Evolutionary conservation across 2,888 invertebrate genomes (phyloP), one percentile per base, ranked within the genome.

Genomic region (Amphipoea lucens): DNA sequence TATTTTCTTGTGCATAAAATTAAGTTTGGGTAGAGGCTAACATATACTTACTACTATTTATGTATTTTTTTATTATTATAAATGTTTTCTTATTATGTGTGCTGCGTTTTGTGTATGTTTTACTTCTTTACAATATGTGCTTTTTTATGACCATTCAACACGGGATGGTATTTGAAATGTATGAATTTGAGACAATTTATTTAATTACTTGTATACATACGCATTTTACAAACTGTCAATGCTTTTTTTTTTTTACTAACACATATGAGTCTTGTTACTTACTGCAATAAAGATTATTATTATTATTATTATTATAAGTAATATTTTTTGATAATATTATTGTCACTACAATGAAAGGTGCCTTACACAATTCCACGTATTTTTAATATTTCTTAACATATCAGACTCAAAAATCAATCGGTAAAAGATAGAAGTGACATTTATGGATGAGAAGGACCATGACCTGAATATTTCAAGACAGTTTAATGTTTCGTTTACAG

Each of bases 331-430:
- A 66, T 69, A 66, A 78, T 87, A 48, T 73, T 84, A 84, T 75
- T 84, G 45, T 86, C n/a, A 76, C 36, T 65, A 75, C 51, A 79
- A 67, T 73, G 48, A 74, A 78, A n/a, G 82, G 86, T 87, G 86
- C 88, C 82, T 86, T 87, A 79, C 54, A 74, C 63, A 75, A 85
- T 81, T 87, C 81, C 81, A 87, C 48, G n/a, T 85, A 81, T 72
- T 81, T 74, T 67, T 69, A 65, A 82, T 77, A 86, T 67, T 62
- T 83, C 66, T 45, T 36, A 62, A 69, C 74, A 74, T 85, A 84
- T 79, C 69, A 62, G n/a, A 40, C 14, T 29, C 12, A n/a, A 74
- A 77, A 51, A 70, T 66, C 0, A 69, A 67, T 75, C 29, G 17
- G 42, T 23, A 51, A 66, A 77, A 42, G 36, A 71, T 83, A 86